phyloP scores from a whole-genome alignment of 2,888 invertebrate genomes.

The Minunthozetes semirufus region DNA sequence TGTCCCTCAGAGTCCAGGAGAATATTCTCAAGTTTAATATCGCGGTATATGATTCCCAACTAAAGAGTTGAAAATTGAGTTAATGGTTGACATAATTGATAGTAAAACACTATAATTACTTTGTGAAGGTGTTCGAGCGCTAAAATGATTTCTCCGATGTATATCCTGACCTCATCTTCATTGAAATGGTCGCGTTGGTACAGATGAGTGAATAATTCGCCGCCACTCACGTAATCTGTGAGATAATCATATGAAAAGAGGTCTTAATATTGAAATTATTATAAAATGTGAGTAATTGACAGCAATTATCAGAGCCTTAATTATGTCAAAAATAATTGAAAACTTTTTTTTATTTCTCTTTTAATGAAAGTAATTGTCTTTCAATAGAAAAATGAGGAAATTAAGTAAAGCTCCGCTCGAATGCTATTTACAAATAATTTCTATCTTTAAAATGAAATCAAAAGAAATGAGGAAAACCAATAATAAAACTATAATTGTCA shows the following conservation, averaged over 20 bases:
- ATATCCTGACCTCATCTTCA: constrained; percentile 80
- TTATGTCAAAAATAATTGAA: neutral
- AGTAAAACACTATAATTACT: constrained; percentile 52
- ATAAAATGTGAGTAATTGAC: neutral
- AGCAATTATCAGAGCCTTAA: neutral
- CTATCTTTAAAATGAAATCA: no score
- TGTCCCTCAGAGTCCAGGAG: constrained; percentile 88
- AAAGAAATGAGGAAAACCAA: no score
- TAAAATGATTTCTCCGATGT: constrained; percentile 90
- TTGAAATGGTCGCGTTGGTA: constrained; percentile 88
- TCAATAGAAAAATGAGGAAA: no score
- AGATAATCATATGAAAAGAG: neutral
- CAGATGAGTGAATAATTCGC: constrained; percentile 93
- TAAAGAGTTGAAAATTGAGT: constrained; percentile 47
- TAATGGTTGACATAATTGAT: neutral
- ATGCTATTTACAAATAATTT: no score
- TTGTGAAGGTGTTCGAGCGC: constrained; percentile 92
- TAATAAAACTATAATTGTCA: no score
- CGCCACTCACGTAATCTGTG: constrained; percentile 94
- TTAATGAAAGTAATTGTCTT: no score
- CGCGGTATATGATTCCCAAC: constrained; percentile 94
- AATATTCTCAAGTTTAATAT: constrained; percentile 95
- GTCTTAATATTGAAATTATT: neutral
- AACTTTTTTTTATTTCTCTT: no score
- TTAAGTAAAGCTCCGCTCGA: no score